A percentile compares a stretch with the other conserved stretches of the same genome.
Conservation (phyloP, 2,888 invertebrate genomes). For the Odontocolon sp. region DNA sequence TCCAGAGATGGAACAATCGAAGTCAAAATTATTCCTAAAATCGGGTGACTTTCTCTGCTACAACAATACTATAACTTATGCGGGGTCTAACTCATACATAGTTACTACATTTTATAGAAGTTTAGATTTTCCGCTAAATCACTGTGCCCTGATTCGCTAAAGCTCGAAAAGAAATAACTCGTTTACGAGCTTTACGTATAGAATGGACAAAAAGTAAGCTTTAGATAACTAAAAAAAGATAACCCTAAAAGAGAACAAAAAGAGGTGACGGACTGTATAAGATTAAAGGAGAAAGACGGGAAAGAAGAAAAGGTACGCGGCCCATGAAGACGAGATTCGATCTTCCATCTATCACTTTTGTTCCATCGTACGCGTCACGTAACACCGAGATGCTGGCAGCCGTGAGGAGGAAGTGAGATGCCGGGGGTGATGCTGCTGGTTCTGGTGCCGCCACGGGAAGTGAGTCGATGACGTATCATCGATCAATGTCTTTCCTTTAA, state of each 20-base stretch:
- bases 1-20: no score
- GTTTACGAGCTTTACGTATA: slow-evolving; percentile 4
- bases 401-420: slow-evolving; percentile 44
- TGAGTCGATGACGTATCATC: slow-evolving; percentile 42
- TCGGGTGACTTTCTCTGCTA: no score
- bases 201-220: slow-evolving; percentile 17
- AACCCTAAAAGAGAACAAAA: not conserved
- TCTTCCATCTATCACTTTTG: slow-evolving; percentile 61
- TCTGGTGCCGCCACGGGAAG: slow-evolving; percentile 6
- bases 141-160: no score
- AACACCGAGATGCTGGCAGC: slow-evolving; percentile 27
- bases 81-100: no score
- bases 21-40: no score
- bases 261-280: slow-evolving; percentile 20
- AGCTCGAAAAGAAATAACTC: no score
- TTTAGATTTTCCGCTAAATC: no score
- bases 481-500: slow-evolving; percentile 43
- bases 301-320: slow-evolving; percentile 23
- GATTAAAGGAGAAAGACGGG: slow-evolving; percentile 3
- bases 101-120: no score
- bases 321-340: slow-evolving; percentile 57
- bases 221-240: slow-evolving; percentile 9
- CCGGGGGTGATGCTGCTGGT: slow-evolving; percentile 14
- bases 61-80: no score
- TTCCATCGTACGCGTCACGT: slow-evolving; percentile 45